phyloP scores from a whole-genome alignment of 2,113 vertebrate genomes.

The Pelmatolapia mariae region DNA sequence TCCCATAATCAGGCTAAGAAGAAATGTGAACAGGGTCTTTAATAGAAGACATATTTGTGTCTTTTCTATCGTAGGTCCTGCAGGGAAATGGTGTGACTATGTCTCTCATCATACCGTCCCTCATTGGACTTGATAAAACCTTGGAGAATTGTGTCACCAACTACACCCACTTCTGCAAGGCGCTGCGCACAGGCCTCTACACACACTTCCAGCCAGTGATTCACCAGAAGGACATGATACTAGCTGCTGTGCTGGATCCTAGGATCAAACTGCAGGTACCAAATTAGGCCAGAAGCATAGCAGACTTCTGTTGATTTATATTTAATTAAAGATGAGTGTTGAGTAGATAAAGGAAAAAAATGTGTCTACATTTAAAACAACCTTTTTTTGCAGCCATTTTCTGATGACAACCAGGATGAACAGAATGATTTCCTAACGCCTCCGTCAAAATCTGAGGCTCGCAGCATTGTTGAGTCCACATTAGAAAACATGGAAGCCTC shows the following conservation, averaged over 20 bases:
- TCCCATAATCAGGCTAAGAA: background rate
- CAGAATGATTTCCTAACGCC: constrained; percentile 22
- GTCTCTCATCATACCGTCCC: constrained; percentile 61
- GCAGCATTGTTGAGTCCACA: constrained; percentile 29
- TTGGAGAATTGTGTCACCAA: constrained; percentile 46
- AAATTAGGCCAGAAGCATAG: background rate
- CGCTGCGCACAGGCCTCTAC: constrained; percentile 60
- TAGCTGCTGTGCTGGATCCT: constrained; percentile 68
- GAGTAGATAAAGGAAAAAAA: background rate
- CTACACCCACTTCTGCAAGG: constrained; percentile 63
- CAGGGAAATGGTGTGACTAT: constrained; percentile 62
- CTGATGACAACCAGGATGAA: constrained; percentile 16
- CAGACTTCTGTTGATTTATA: background rate
- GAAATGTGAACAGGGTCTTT: background rate
- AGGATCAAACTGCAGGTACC: constrained; percentile 67
- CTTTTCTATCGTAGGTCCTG: constrained; percentile 33
- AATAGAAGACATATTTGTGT: background rate
- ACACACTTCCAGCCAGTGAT: constrained; percentile 63
- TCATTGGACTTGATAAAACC: constrained; percentile 67
- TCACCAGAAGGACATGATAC: constrained; percentile 61
- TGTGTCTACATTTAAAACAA: background rate
- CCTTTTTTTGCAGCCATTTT: constrained; percentile 53
- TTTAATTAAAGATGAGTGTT: background rate
- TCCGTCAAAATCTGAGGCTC: constrained; percentile 51
- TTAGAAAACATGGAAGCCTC: background rate